phyloP scores from a whole-genome alignment of 2,113 vertebrate species.

The Caranx ignobilis region DNA sequence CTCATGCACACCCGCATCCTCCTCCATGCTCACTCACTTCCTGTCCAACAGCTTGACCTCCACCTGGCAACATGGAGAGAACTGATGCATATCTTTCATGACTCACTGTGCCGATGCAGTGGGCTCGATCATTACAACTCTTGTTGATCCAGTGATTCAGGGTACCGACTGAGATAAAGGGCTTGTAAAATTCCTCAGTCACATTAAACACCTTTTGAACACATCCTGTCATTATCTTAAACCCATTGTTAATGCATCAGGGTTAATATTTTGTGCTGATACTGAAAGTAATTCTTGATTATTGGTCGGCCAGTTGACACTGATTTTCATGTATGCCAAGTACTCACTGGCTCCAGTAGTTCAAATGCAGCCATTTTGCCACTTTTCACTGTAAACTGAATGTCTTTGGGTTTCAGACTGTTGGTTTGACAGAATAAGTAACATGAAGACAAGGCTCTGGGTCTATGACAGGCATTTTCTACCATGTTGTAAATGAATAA shows the following conservation, averaged over 20 bases:
- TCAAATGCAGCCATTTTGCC: neutral
- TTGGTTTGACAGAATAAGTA: too few relatives aligned
- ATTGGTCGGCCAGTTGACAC: neutral
- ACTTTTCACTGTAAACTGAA: neutral
- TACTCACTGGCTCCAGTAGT: neutral
- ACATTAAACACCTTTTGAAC: conserved; percentile 4
- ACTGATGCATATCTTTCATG: neutral
- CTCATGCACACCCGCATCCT: conserved; percentile 36
- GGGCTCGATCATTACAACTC: conserved; percentile 13
- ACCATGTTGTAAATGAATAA: neutral
- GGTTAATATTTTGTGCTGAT: too few relatives aligned
- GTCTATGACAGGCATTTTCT: neutral
- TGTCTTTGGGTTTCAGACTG: too few relatives aligned
- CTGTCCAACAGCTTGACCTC: conserved; percentile 63
- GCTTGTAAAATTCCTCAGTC: conserved; percentile 30
- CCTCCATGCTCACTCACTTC: conserved; percentile 65
- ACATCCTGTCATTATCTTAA: neutral
- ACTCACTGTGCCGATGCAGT: conserved; percentile 20
- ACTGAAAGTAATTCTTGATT: neutral
- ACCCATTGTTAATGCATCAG: too few relatives aligned
- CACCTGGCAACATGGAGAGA: conserved; percentile 23
- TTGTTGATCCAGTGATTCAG: conserved; percentile 44
- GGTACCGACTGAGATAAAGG: conserved; percentile 16
- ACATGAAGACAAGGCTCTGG: neutral
- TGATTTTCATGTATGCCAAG: neutral